Evolutionary conservation across 2,888 invertebrate species (phyloP), one percentile per base, ranked within the genome.

Genomic region (Lomographa bimaculata): DNA sequence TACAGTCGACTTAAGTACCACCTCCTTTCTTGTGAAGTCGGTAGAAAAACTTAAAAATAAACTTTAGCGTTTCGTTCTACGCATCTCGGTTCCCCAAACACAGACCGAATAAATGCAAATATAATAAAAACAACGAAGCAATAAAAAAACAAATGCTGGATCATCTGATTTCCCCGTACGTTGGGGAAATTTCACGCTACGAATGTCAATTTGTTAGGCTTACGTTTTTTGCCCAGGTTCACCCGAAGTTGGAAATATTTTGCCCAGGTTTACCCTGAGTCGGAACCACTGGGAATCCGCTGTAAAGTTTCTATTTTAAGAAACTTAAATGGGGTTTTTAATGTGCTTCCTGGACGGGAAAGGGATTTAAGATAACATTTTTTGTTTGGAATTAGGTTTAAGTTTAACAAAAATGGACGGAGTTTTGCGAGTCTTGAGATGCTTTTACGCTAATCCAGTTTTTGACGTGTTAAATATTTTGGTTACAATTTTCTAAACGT

Each of bases 101-200:
- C 7, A 5, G 26, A 14, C 18, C 23, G 5, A 44, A 28, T 34
- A 34, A 36, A 39, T 36, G 21, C 36, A 42, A 43, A 34, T 39
- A 39, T 10, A 24, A 40, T 36, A 35, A 32, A 45, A 46, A 46
- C 29, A 36, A 32, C 16, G 37, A 38, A 41, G 29, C 19, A 38
- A 43, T 48, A 43, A 44, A 46, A 39, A 26, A 35, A 46, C 43
- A 26, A 38, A 39, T 27, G 14, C 33, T 28, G 25, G 16, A n/a
- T 37, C 32, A 26, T 36, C 24, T 30, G 43, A 38, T 48, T 38
- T 34, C 6, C 14, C 14, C 3, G 29, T 39, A 38, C 55, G 28
- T 50, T 30, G 18, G 55, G 55, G 55, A 56, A 56, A 56, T 56
- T 51, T 44, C 40, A 30, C 44, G 23, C 29, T 16, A 26, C 45